These are phyloP conservation scores for Formica selysi DNA, from an alignment of 1,140 invertebrate genomes.

Conservation along the genomic window DNA sequence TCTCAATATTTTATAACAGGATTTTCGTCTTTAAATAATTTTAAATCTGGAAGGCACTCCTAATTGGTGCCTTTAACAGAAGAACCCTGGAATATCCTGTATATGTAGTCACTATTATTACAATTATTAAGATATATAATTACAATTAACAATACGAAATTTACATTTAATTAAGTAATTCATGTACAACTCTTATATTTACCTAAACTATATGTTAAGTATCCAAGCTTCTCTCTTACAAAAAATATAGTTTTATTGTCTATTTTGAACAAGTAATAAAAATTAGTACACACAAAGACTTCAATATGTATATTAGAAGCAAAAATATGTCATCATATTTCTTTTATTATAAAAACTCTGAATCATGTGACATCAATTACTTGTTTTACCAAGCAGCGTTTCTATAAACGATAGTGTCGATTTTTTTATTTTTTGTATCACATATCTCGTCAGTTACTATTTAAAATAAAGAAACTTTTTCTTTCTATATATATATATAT, in stretches of 20 bases:
- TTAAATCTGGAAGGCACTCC: no score
- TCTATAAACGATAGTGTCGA: slow-evolving; percentile 7
- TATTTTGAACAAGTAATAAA: slow-evolving; percentile 54
- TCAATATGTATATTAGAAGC: slow-evolving; percentile 39
- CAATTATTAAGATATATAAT: slow-evolving; percentile 30
- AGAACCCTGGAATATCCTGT: background rate
- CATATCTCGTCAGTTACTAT: background rate
- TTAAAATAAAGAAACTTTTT: slow-evolving; percentile 14
- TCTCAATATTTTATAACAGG: no score
- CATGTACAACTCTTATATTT: slow-evolving; percentile 62
- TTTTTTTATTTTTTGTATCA: slow-evolving; percentile 24
- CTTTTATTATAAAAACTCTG: slow-evolving; percentile 42
- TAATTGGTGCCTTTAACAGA: no score
- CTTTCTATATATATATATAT: background rate
- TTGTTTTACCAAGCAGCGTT: background rate
- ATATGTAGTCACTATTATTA: slow-evolving; percentile 27
- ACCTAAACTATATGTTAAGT: slow-evolving; percentile 66
- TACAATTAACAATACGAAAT: slow-evolving; percentile 66
- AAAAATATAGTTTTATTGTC: slow-evolving; percentile 76
- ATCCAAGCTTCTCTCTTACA: slow-evolving; percentile 63
- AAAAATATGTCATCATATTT: slow-evolving; percentile 33
- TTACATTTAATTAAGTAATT: slow-evolving; percentile 76
- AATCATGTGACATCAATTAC: background rate
- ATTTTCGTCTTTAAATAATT: no score
- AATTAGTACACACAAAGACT: slow-evolving; percentile 34